Evolutionary conservation across 2,888 invertebrate species (phyloP), one percentile per base, ranked within the genome.

Genomic region (Drosophila multiciliata): DNA sequence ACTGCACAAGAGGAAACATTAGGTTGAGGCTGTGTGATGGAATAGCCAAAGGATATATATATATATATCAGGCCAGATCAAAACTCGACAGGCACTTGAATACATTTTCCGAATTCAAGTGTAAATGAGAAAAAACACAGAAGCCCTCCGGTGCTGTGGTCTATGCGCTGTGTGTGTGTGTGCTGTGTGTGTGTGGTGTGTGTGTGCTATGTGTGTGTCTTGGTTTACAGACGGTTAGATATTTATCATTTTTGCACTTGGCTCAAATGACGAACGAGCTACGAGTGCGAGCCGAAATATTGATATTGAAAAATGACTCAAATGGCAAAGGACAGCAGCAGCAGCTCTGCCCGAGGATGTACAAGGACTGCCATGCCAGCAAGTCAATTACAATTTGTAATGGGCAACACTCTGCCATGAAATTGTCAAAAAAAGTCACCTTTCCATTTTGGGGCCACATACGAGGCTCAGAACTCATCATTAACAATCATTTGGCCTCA

Each of bases 161-260:
- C 15, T 23, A 45, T 45, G 4, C 1, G 57, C 15, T 36, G 49
- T 33, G 29, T 26, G 49, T 33, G 29, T 26, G 3, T 61, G 48
- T n/a, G 40, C 23, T 23, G 23, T 23, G 23, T 23, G 23, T 23
- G 29, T 29, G 45, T 36, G 33, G 33, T 38, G 49, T 33, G 48
- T n/a, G 40, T 26, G 26, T 26, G 29, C 26, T 32, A n/a, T 53
- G 36, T 33, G 38, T 29, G 17, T 49, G 42, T n/a, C 35, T 50
- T 45, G 69, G 50, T 60, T 64, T 66, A 67, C 61, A 45, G 23
- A 23, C 23, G 8, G 40, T 36, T 77, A 67, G 57, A 77, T 82
- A 86, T 87, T 87, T 87, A 87, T 88, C 87, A 87, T 87, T 88
- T 88, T 82, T 66, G 74, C 79, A 87, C 89, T 84, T 69, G 66